Base-by-base conservation (phyloP, 2,888 invertebrate species). In the Ischnura elegans region DNA sequence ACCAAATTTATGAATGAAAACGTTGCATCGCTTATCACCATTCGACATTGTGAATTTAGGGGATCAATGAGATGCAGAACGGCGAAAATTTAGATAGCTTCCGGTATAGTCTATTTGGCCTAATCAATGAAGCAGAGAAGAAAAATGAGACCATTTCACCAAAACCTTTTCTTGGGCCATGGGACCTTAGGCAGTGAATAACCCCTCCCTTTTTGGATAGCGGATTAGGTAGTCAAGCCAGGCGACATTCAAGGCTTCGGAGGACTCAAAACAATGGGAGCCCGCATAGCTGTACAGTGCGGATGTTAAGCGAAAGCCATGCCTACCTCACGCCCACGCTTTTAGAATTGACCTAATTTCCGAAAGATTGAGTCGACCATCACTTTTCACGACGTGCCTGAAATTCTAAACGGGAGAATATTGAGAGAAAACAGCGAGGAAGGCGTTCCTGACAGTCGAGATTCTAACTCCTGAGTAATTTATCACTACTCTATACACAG, bases 221-320 rank as follows among this genome's bases (percentile, higher is more conserved):
- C 36, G 76, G 76, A 76, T 76, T 76, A 36, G 76, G 16, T 19
- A 8, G 76, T 8, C 61, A 61, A n/a, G 61, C 61, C 29, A 19
- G 61, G 76, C 76, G 76, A 76, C 25, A 76, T 4, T 13, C 76
- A 76, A 76, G 76, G 76, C 4, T 16, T 76, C 76, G 29, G n/a
- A 2, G 76, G 76, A 76, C 29, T 76, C 8, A 76, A 76, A 76
- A 76, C 76, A 76, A 76, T 76, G 25, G 76, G 76, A 21, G 13
- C 76, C 76, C 76, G 25, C 76, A 76, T 76, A 76, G 76, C 16
- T 13, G 25, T 13, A 36, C 13, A 36, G 76, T 76, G 76, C 76
- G 76, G 76, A 76, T 76, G 76, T 76, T 36, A 76, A 76, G 76
- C 36, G 76, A 76, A 76, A 76, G 76, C 76, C 76, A 36, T 10